Conservation (phyloP, 2,113 vertebrate species). For the Maccullochella peelii region DNA sequence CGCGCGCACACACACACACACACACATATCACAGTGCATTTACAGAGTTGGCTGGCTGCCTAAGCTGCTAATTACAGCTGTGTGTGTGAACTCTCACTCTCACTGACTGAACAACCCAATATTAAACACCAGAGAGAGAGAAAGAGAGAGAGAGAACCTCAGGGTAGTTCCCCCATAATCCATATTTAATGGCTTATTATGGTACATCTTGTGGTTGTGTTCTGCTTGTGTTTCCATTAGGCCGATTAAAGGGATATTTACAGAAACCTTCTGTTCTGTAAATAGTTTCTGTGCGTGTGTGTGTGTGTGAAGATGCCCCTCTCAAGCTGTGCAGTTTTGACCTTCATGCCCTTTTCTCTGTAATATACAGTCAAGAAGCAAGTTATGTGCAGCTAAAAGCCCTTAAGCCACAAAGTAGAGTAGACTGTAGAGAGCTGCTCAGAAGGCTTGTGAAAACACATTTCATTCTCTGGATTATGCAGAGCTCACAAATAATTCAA, state of each 20-base stretch:
- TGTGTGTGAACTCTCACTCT: conserved; percentile 81
- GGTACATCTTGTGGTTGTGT: conserved; percentile 75
- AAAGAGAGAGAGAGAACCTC: conserved; percentile 60
- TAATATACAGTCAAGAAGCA: neutral
- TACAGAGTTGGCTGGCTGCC: conserved; percentile 75
- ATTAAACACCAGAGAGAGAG: conserved; percentile 66
- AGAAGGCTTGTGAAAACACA: conserved; percentile 14
- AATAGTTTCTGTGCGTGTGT: conserved; percentile 50
- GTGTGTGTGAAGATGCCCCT: conserved; percentile 25
- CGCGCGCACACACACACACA: conserved; percentile 49
- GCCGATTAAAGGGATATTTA: conserved; percentile 72
- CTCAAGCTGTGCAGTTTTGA: conserved; percentile 23
- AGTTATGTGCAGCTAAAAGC: conserved; percentile 15
- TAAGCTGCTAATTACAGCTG: conserved; percentile 85
- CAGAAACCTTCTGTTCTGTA: conserved; percentile 64
- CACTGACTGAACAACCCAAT: conserved; percentile 72
- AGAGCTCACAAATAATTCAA: neutral
- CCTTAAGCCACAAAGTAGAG: conserved; percentile 21
- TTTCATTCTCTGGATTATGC: conserved; percentile 26
- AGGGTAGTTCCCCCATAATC: conserved; percentile 73
- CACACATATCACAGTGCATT: conserved; percentile 65
- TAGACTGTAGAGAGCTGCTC: conserved; percentile 12
- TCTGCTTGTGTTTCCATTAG: conserved; percentile 71
- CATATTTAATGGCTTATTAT: conserved; percentile 78
- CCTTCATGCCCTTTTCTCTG: conserved; percentile 28